These are phyloP conservation scores for Crotalus viridis DNA, from an alignment of 2,113 vertebrate genomes.

Conservation along the genomic window DNA sequence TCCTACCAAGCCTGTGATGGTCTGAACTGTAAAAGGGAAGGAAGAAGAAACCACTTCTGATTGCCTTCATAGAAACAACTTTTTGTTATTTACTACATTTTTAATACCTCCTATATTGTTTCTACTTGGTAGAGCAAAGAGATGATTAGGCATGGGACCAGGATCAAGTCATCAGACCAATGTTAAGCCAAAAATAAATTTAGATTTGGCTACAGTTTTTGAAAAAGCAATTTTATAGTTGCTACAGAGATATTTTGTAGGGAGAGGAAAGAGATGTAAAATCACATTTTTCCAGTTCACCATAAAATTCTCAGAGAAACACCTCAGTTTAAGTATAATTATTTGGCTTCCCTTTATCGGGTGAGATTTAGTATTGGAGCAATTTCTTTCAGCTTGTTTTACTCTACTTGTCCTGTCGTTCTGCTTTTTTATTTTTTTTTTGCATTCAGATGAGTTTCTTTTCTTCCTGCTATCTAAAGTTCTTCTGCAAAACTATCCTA, in stretches of 20 bases:
- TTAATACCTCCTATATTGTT: not conserved
- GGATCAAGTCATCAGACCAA: not conserved
- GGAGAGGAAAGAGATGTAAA: not conserved
- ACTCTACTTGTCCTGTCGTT: not conserved
- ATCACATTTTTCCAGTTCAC: not conserved
- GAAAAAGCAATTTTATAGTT: not conserved
- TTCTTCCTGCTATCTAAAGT: not conserved
- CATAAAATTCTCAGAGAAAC: not conserved
- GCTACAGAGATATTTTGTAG: not conserved
- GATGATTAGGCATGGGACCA: not conserved
- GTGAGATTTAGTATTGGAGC: not conserved
- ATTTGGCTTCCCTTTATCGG: not conserved
- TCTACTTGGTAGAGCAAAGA: not conserved
- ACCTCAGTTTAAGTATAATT: not conserved
- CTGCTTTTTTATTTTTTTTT: not conserved
- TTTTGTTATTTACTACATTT: not conserved
- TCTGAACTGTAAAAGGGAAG: not conserved
- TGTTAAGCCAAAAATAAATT: not conserved
- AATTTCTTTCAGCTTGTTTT: not conserved
- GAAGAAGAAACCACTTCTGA: not conserved
- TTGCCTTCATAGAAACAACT: not conserved
- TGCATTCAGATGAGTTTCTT: not conserved
- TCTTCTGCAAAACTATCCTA: not conserved
- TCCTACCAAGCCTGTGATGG: not conserved
- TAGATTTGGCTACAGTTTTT: not conserved